These are phyloP conservation scores for Smutsia gigantea DNA, from an alignment of 2,797 vertebrate genomes.

Conservation along the genomic window DNA sequence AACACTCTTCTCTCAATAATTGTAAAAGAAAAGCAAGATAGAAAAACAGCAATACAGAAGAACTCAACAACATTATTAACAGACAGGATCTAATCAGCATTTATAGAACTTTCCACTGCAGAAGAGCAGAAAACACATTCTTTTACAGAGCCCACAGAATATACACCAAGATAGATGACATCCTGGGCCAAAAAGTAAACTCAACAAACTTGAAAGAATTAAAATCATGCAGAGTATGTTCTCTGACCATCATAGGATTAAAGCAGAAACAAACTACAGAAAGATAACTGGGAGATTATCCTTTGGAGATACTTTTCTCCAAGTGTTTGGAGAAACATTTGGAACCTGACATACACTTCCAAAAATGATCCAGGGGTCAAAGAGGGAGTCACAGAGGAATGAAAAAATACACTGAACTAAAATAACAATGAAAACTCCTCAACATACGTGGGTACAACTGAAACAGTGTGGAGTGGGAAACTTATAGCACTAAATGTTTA, in stretches of 20 bases:
- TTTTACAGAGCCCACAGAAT: neutral
- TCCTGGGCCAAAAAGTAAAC: neutral
- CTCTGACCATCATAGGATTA: neutral
- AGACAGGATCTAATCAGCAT: neutral
- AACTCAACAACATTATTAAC: neutral
- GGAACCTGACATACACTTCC: neutral
- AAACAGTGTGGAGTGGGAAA: neutral
- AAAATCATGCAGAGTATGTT: neutral
- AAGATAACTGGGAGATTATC: neutral
- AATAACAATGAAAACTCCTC: neutral
- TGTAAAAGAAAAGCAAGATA: neutral
- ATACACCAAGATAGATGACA: neutral
- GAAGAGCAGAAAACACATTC: neutral
- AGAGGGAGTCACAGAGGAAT: neutral
- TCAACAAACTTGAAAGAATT: neutral
- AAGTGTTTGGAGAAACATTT: neutral
- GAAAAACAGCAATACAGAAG: neutral
- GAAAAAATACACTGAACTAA: neutral
- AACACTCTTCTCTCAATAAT: neutral
- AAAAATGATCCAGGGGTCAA: neutral
- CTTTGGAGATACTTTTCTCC: neutral
- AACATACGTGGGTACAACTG: neutral
- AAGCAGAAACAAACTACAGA: neutral
- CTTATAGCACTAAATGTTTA: neutral
- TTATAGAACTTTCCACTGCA: neutral